Percentiles rank a stretch among this genome's conserved stretches.
Evolutionary conservation across 2,113 vertebrate genomes (phyloP).

Genomic region (Xenus cinereus): DNA sequence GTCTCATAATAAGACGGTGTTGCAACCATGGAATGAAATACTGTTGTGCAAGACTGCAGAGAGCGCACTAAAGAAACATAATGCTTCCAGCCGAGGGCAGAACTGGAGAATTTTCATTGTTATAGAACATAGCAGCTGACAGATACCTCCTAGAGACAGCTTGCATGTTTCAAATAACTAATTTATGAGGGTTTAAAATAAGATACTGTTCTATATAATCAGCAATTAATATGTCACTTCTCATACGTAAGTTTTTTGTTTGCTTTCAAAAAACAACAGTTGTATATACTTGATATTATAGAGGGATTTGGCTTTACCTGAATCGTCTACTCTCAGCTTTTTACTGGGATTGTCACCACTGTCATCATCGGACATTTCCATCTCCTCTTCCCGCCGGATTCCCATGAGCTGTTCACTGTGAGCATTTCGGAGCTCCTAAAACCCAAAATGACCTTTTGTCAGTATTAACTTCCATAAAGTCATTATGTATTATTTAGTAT

Average conservation of each 20-base stretch:
- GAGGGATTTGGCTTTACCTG: slow-evolving; percentile 75
- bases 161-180: slow-evolving; percentile 27
- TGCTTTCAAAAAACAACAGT: background rate
- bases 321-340: slow-evolving; percentile 84
- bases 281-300: background rate
- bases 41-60: background rate
- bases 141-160: slow-evolving; percentile 44
- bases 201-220: background rate
- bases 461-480: background rate
- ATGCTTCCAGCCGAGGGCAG: background rate
- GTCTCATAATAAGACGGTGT: background rate
- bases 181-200: slow-evolving; percentile 42
- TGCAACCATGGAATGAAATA: background rate
- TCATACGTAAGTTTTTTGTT: background rate
- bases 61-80: background rate
- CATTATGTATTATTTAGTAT: background rate
- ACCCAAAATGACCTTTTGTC: slow-evolving; percentile 52
- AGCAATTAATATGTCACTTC: background rate
- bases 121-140: background rate
- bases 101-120: background rate
- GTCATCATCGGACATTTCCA: slow-evolving; percentile 98
- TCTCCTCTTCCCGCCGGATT: slow-evolving; percentile 92
- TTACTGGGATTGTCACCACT: slow-evolving; percentile 84
- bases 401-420: slow-evolving; percentile 97
- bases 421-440: slow-evolving; percentile 92